phyloP scores from a whole-genome alignment of 2,113 vertebrate species.

The Trogon melanurus region DNA sequence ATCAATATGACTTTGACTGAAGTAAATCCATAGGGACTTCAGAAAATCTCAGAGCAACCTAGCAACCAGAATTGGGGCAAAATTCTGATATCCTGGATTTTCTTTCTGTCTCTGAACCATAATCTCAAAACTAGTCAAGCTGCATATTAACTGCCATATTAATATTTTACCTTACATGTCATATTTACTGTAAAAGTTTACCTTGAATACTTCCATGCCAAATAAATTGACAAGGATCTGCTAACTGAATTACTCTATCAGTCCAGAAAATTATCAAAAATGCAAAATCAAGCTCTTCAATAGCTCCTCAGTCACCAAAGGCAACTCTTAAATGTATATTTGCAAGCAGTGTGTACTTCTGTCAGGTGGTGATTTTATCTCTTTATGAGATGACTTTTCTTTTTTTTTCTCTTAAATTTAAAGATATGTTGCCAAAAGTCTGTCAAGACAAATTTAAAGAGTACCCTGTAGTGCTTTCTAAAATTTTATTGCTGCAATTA shows the following conservation, averaged over 20 bases:
- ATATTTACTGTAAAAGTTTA: not conserved
- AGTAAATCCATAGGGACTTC: not conserved
- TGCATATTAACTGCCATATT: not conserved
- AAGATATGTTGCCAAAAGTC: not conserved
- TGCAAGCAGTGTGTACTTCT: not conserved
- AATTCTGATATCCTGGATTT: not conserved
- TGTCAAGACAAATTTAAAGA: constrained; percentile 1
- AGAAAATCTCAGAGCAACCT: not conserved
- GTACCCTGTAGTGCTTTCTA: not conserved
- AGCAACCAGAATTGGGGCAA: not conserved
- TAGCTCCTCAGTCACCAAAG: not conserved
- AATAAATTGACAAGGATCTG: not conserved
- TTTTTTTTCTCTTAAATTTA: not conserved
- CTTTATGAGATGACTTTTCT: not conserved
- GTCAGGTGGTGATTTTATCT: not conserved
- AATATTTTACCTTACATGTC: not conserved
- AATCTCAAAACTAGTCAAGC: not conserved
- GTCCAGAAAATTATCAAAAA: not conserved
- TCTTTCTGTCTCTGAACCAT: not conserved
- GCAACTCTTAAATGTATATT: not conserved
- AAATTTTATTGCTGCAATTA: constrained; percentile 42
- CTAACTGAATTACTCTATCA: not conserved
- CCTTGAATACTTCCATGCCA: not conserved
- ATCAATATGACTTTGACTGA: not conserved
- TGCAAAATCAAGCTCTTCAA: not conserved